phyloP scores from a whole-genome alignment of 2,113 vertebrate genomes.

The Etia nguti region DNA sequence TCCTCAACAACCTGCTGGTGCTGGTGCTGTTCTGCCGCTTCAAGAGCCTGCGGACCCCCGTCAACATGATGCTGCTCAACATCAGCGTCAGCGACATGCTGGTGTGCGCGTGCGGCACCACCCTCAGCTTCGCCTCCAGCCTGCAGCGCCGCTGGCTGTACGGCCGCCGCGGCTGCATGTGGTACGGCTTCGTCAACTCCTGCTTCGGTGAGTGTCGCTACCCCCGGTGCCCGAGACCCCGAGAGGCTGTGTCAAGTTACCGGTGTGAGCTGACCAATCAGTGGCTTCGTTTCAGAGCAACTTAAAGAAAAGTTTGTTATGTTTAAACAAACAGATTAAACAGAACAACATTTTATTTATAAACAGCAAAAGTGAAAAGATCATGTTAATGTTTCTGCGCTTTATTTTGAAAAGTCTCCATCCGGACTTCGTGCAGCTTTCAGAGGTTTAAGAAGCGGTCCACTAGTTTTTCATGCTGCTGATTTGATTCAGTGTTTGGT shows the following conservation, averaged over 20 bases:
- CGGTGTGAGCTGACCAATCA: background rate
- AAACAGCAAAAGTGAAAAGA: background rate
- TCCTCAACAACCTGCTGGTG: constrained; percentile 79
- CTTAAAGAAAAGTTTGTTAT: background rate
- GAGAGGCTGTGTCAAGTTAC: background rate
- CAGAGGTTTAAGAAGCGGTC: background rate
- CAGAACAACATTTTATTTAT: too few relatives aligned
- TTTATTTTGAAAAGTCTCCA: background rate
- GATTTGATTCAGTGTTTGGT: background rate
- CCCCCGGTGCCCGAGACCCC: background rate
- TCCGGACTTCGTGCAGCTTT: background rate
- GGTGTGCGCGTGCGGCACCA: constrained; percentile 78
- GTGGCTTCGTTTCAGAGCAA: background rate
- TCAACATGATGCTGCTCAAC: constrained; percentile 82
- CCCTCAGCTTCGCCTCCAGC: constrained; percentile 78
- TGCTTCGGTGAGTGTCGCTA: constrained; percentile 74
- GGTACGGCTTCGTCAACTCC: constrained; percentile 83
- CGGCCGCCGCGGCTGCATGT: constrained; percentile 71
- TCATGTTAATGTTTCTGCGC: background rate
- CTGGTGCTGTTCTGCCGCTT: constrained; percentile 81
- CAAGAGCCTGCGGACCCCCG: constrained; percentile 75
- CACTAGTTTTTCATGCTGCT: background rate
- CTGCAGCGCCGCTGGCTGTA: constrained; percentile 68
- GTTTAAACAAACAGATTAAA: background rate
- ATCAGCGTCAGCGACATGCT: constrained; percentile 82